Evolutionary conservation across 2,888 invertebrate genomes (phyloP).

Genomic region (Pristionchus arcanus): DNA sequence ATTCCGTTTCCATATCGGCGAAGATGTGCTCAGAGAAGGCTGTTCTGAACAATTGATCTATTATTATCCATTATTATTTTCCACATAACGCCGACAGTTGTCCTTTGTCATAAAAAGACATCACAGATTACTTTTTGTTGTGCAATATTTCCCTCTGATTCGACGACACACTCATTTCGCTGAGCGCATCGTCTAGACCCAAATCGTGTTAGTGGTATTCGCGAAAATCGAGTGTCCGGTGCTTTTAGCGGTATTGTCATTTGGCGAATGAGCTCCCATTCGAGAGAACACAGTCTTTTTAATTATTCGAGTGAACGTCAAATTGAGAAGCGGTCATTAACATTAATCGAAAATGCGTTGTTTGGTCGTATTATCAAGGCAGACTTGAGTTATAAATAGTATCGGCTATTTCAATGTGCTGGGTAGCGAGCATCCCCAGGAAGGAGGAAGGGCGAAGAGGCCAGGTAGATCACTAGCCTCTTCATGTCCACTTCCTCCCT

Average conservation of each 20-base stretch:
- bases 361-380: no score
- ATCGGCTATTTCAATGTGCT: no score
- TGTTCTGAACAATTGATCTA: background rate
- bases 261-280: background rate
- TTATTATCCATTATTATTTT: background rate
- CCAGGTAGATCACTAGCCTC: no score
- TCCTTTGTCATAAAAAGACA: no score
- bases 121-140: background rate
- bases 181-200: background rate
- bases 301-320: no score
- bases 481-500: no score
- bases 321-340: no score
- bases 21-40: background rate
- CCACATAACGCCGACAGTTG: no score
- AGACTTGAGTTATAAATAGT: no score
- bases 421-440: no score
- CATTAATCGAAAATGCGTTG: no score
- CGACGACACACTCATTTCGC: background rate
- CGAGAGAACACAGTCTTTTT: background rate
- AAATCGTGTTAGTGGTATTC: background rate
- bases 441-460: no score
- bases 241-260: conserved; percentile 8
- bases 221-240: background rate
- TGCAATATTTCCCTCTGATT: background rate
- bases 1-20: conserved; percentile 16